These are phyloP conservation scores for Etheostoma spectabile DNA, from an alignment of 2,113 vertebrate genomes.

Conservation along the genomic window DNA sequence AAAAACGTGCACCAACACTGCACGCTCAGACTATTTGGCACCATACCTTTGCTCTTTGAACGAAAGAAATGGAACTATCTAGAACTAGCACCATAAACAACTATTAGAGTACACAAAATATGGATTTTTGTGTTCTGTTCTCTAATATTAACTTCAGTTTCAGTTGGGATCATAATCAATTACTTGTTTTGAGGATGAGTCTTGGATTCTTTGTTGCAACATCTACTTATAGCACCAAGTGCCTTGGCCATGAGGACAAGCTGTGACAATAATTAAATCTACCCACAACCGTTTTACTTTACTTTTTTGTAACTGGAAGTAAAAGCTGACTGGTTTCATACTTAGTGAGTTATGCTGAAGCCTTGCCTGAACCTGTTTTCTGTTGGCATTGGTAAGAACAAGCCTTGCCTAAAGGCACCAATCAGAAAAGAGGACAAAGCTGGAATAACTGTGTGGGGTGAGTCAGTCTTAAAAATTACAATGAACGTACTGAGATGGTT, in stretches of 20 bases:
- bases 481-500: conserved; percentile 1
- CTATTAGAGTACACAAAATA: not conserved
- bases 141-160: not conserved
- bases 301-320: conserved; percentile 28
- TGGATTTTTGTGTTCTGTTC: not conserved
- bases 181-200: not conserved
- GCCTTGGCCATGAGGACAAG: conserved; percentile 34
- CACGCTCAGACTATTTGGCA: not conserved
- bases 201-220: not conserved
- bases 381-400: conserved; percentile 47
- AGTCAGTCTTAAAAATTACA: conserved; percentile 26
- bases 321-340: conserved; percentile 43
- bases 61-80: not conserved
- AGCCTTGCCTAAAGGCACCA: conserved; percentile 54
- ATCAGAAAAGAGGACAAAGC: conserved; percentile 10
- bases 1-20: not conserved
- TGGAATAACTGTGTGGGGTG: conserved; percentile 33
- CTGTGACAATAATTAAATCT: conserved; percentile 45
- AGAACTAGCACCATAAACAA: not conserved
- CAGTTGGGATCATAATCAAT: conserved; percentile 8
- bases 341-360: conserved; percentile 38
- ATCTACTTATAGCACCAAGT: not conserved
- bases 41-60: not conserved
- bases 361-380: conserved; percentile 65
- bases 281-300: conserved; percentile 11